Percentiles rank a stretch among this genome's conserved stretches.
phyloP scores from a whole-genome alignment of 2,113 vertebrate genomes.

The Hippocampus mohnikei region DNA sequence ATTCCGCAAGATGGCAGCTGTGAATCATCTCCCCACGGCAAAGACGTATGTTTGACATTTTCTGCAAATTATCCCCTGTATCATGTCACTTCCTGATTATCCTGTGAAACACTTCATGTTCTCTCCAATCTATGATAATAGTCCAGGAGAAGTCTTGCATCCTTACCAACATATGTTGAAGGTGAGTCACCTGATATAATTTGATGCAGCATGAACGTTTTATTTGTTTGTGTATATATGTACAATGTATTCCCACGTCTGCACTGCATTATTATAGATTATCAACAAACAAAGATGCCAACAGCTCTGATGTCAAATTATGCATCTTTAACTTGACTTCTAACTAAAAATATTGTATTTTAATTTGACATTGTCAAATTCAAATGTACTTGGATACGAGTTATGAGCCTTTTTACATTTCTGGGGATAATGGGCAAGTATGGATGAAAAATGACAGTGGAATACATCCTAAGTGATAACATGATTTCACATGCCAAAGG shows the following conservation, averaged over 20 bases:
- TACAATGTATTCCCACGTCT: neutral
- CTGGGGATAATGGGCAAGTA: too few relatives aligned
- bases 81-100: neutral
- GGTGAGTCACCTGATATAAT: slow-evolving; percentile 74
- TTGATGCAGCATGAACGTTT: neutral
- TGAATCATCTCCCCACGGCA: slow-evolving; percentile 78
- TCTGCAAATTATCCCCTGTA: neutral
- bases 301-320: too few relatives aligned
- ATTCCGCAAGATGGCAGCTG: slow-evolving; percentile 77
- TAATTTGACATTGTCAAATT: too few relatives aligned
- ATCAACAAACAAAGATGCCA: too few relatives aligned
- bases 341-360: too few relatives aligned
- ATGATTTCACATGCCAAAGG: too few relatives aligned
- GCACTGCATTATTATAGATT: too few relatives aligned
- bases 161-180: slow-evolving; percentile 96
- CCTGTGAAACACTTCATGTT: neutral
- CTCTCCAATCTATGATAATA: slow-evolving; percentile 69
- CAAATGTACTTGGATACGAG: too few relatives aligned
- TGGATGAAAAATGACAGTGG: too few relatives aligned
- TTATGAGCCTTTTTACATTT: too few relatives aligned
- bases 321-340: too few relatives aligned
- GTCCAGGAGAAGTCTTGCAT: slow-evolving; percentile 91
- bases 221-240: neutral
- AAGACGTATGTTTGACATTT: slow-evolving; percentile 76
- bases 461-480: too few relatives aligned